Conservation (phyloP, 2,113 vertebrate species). For the Oophaga pumilio region DNA sequence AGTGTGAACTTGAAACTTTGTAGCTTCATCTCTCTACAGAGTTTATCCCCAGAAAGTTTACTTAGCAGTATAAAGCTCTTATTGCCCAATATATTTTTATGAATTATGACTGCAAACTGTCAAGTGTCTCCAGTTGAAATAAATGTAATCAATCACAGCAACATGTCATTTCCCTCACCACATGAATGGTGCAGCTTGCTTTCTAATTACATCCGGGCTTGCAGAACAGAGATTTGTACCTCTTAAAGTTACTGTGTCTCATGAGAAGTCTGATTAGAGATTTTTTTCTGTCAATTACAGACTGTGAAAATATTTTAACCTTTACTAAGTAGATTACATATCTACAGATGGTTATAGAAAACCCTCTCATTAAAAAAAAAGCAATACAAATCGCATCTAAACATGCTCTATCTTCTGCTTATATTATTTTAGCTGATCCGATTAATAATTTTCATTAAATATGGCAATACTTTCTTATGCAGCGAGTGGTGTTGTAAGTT, state of each 20-base stretch:
- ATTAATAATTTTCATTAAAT: not conserved
- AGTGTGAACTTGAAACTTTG: conserved; percentile 10
- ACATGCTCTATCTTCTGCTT: not conserved
- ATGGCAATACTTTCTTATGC: not conserved
- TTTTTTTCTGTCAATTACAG: not conserved
- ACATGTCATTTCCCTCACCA: conserved; percentile 61
- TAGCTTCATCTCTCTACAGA: conserved; percentile 39
- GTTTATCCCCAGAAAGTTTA: conserved; percentile 51
- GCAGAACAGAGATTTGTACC: conserved; percentile 62
- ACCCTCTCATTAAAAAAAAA: not conserved
- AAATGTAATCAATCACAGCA: conserved; percentile 62
- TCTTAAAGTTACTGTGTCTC: conserved; percentile 60
- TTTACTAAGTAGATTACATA: not conserved
- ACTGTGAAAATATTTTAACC: not conserved
- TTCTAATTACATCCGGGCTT: conserved; percentile 66
- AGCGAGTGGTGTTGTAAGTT: no score
- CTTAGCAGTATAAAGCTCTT: conserved; percentile 55
- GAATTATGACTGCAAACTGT: conserved; percentile 61
- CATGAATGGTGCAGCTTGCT: conserved; percentile 56
- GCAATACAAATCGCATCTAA: not conserved
- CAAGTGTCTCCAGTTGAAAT: conserved; percentile 62
- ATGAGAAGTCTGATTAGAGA: conserved; percentile 59
- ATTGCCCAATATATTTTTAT: conserved; percentile 59
- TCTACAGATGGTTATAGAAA: not conserved
- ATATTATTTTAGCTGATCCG: not conserved